phyloP scores from a whole-genome alignment of 2,888 invertebrate genomes.

The Aspidiotus destructor region DNA sequence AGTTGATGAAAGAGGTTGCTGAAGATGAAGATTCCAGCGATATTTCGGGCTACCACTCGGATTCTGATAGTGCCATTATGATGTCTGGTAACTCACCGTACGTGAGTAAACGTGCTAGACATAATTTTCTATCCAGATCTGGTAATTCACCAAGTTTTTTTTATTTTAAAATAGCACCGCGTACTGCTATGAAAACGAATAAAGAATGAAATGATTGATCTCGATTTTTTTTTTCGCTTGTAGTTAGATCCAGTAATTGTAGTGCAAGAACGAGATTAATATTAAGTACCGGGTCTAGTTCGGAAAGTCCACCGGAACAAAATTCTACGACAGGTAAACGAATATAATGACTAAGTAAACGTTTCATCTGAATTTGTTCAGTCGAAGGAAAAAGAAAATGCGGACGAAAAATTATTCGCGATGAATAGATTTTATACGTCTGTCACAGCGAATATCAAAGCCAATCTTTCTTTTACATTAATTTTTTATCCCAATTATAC shows the following conservation, averaged over 20 bases:
- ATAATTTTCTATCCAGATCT: slow-evolving; percentile 45
- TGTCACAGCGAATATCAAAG: too few relatives aligned
- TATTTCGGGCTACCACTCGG: slow-evolving; percentile 66
- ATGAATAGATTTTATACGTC: too few relatives aligned
- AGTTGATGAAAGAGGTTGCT: slow-evolving; percentile 56
- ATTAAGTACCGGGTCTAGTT: slow-evolving; percentile 38
- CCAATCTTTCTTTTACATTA: too few relatives aligned
- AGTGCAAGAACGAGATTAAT: slow-evolving; percentile 39
- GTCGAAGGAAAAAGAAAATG: background rate
- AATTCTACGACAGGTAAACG: slow-evolving; percentile 35
- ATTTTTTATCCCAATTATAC: too few relatives aligned
- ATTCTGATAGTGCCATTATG: slow-evolving; percentile 55
- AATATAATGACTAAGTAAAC: background rate
- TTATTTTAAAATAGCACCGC: background rate
- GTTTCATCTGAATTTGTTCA: slow-evolving; percentile 14
- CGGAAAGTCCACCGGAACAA: slow-evolving; percentile 40
- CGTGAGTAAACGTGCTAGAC: slow-evolving; percentile 44
- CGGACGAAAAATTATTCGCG: background rate
- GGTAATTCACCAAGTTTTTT: slow-evolving; percentile 39
- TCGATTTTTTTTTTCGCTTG: background rate
- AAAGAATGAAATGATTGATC: background rate
- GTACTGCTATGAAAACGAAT: background rate
- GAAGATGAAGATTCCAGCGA: slow-evolving; percentile 56
- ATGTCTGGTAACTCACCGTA: slow-evolving; percentile 46
- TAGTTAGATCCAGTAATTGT: slow-evolving; percentile 41